Evolutionary conservation across 2,888 invertebrate genomes (phyloP).

Genomic region (Andrena haemorrhoa): DNA sequence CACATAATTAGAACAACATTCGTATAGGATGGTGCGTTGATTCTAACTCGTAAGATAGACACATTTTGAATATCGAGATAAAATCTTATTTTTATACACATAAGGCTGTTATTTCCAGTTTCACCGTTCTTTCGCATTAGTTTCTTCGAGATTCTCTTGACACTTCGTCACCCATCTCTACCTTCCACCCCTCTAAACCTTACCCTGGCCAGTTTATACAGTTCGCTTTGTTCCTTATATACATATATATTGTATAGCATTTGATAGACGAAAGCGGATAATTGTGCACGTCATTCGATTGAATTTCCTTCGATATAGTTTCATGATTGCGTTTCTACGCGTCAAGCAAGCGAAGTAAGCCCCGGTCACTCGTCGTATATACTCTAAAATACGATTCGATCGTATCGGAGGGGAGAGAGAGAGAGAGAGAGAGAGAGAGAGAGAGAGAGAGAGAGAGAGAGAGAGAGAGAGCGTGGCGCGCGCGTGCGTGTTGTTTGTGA

Average conservation of each 20-base stretch:
- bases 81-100: conserved; percentile 71
- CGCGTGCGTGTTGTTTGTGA: no score
- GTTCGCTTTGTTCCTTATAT: conserved; percentile 28
- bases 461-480: no score
- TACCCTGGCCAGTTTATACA: conserved; percentile 18
- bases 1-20: conserved; percentile 48
- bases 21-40: conserved; percentile 45
- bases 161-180: background rate
- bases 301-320: background rate
- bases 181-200: background rate
- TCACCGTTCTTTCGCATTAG: conserved; percentile 26
- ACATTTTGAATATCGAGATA: conserved; percentile 67
- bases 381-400: background rate
- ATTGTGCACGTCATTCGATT: background rate
- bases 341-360: background rate
- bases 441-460: no score
- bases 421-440: no score
- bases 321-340: conserved; percentile 5
- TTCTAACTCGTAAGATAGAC: conserved; percentile 58
- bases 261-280: background rate
- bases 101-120: conserved; percentile 59
- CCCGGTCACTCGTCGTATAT: no score
- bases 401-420: background rate
- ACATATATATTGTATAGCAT: conserved; percentile 9
- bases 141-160: conserved; percentile 3